Conservation (phyloP, 2,113 vertebrate species). For the Hippoglossus stenolepis region DNA sequence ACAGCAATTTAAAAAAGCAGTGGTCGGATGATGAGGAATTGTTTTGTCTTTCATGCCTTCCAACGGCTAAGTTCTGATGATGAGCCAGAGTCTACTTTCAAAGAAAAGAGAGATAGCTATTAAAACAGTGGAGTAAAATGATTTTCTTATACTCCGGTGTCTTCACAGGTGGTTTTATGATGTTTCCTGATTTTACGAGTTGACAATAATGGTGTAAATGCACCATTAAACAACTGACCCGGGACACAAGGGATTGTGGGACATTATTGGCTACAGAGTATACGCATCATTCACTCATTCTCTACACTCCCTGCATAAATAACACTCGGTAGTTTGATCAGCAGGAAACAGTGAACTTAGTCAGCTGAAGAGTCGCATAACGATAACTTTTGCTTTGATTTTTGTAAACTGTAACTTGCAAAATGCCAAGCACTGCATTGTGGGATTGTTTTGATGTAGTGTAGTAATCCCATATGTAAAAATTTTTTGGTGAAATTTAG, state of each 20-base stretch:
- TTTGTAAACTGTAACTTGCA: neutral
- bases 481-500: no score
- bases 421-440: neutral
- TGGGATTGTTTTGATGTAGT: neutral
- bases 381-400: neutral
- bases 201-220: neutral
- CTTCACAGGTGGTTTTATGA: neutral
- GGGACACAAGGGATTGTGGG: neutral
- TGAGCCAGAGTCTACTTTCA: no score
- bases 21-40: no score
- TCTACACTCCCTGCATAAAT: neutral
- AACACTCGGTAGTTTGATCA: neutral
- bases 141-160: neutral
- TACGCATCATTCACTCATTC: neutral
- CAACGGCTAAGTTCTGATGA: no score
- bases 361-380: neutral
- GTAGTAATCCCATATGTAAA: no score
- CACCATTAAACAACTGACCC: neutral
- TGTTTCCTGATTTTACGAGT: neutral
- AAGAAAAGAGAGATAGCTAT: neutral
- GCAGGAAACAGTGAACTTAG: neutral
- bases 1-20: no score
- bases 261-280: neutral
- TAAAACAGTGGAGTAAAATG: neutral
- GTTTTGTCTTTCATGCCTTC: no score